Base-by-base conservation (phyloP, 2,113 vertebrate species). In the Gobiocypris rarus region DNA sequence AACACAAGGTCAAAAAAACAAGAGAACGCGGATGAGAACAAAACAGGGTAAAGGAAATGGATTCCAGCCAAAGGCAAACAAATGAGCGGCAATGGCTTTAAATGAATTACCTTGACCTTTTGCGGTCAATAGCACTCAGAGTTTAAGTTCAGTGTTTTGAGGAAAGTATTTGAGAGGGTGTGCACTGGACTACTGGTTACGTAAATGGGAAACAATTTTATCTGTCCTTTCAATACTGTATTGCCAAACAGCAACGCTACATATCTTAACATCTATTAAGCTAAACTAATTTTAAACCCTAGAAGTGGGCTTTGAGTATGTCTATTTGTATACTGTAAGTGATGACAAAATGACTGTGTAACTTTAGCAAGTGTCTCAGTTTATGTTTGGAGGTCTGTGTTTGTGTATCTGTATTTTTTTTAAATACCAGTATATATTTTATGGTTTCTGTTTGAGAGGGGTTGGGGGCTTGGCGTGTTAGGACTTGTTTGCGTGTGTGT, bases 81-180 rank as follows among this genome's bases (percentile, higher is more conserved):
- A 83, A 67, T 22, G 6, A 54, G 17, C 22, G 84, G 91, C 89
- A 91, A 89, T 84, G 74, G 65, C 50, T 86, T 4, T 8, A 70
- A 26, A 22, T 45, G 81, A 87, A 79, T 85, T 86, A 90, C 86
- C 89, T 84, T 52, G 69, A 88, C 71, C 85, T 89, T 89, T 77
- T 69, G 28, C 3, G 17, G 65, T 70, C 85, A 73, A 83, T 45
- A 85, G 50, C 59, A 76, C 22, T 50, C 38, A 3, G 43, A 59
- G 45, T 59, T 17, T 76, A 50, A 82, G 83, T 54, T 34, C 71
- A 56, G 59, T 82, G 77, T 84, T 87, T 76, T 84, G 71, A 73
- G 63, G 81, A 79, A 82, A 73, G 76, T 26, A 63, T 80, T 81
- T 56, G 43, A 59, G 54, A 83, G 61, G 22, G 45, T 26, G 87